Evolutionary conservation across 2,888 invertebrate genomes (phyloP), one percentile per base, ranked within the genome.

Genomic region (Dione juno): DNA sequence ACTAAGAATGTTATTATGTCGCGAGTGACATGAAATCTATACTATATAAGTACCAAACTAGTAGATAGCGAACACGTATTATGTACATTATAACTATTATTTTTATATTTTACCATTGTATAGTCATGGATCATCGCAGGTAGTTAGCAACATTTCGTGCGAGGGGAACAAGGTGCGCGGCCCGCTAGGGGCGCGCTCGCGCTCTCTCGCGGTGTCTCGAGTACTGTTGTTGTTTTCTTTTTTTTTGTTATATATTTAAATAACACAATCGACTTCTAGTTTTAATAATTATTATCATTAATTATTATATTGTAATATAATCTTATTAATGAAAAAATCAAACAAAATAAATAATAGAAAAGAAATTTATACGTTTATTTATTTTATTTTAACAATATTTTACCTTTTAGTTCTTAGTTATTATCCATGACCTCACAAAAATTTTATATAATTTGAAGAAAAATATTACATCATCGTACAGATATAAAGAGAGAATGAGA

Each of bases 311-410:
- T 93, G 93, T 93, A 93, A 92, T 92, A 93, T 93, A 93, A 93
- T 93, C 93, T 91, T 92, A 93, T 92, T 93, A 92, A 92, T 91
- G 90, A 93, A 92, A 89, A 91, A 93, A 92, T 92, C 90, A 92
- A 93, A 91, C 90, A 90, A 89, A 93, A 89, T 91, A 90, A 90
- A 89, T 89, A 90, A 92, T 92, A 91, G 91, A 92, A 90, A 88
- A 82, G 84, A 90, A 88, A 83, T 80, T 75, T 76, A 75, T 65
- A 77, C 74, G 82, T 81, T 77, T 80, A 72, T 79, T 79, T 79
- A 69, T 76, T 72, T 72, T 67, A 45, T 45, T 69, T 2, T 16
- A 16, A 57, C 14, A 2, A 19, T n/a, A 10, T 52, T 2, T 28
- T 28, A 3, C 28, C 28, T 28, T 28, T 28, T 28, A 28, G 28